Evolutionary conservation across 1,140 invertebrate genomes (phyloP), one percentile per base, ranked within the genome.

Genomic region (Palaemon carinicauda): DNA sequence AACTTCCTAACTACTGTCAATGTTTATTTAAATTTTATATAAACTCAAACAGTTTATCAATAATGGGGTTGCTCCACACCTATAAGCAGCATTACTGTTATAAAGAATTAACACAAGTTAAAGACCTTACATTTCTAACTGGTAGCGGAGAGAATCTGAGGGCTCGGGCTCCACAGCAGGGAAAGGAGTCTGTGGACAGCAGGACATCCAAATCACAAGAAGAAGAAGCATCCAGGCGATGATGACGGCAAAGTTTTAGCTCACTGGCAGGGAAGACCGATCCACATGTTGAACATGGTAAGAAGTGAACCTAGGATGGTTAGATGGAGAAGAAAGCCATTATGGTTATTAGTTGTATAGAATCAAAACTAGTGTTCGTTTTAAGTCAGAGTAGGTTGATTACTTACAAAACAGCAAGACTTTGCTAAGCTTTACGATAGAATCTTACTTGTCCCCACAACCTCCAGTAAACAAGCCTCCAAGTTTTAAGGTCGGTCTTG

Each of bases 381-480:
- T 41, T 5, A 41, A 41, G 41, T 41, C 41, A 41, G 41, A 41
- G 12, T 41, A 41, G 41, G 56, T 0, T 14, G 10, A 60, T 60
- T 21, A 15, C 1, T 41, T 41, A 41, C 12, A 41, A 41, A 41
- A 41, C 41, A 9, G 41, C 41, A 9, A 41, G 33, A 4, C 19
- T 33, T 21, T n/a, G n/a, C 29, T 17, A 5, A 77, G 15, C 29
- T 17, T 14, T 24, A 53, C 27, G 12, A n/a, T 60, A 29, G 9
- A 27, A 19, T 53, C 86, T 10, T n/a, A 89, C 89, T 82, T 89
- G 86, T 0, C 96, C 96, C 97, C 97, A 98, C 15, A 98, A 91
- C 78, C 95, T 94, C 97, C 97, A 98, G 92, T 98, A 98, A 0
- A 98, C 96, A 90, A 95, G 95, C 0, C 96, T 92, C 97, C 97